Evolutionary conservation across 2,888 invertebrate genomes (phyloP), one percentile per base, ranked within the genome.

Genomic region (Barypeithes pellucidus): DNA sequence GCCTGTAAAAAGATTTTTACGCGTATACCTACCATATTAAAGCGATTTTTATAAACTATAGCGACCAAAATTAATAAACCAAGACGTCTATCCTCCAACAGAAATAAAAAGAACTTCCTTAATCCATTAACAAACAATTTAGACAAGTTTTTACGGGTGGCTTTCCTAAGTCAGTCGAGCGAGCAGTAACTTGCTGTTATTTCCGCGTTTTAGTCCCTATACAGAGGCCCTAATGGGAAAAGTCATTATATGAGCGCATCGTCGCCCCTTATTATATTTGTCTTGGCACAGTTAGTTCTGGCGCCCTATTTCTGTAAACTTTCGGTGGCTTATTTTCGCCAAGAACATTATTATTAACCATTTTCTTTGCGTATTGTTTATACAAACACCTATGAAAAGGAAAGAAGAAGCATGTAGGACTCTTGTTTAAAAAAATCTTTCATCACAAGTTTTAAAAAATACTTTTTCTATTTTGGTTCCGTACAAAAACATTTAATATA

Each of bases 71-170:
- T 18, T 47, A 47, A 47, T 47, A 47, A 47, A 47, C 9, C n/a
- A 24, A 20, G 11, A 50, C n/a, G 3, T 22, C 1, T 50, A 22
- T 57, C 11, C 33, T 33, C 2, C n/a, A 57, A 33, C 47, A 68
- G 20, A 50, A 47, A 45, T 52, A 70, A 70, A 43, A 22, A 43
- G 45, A 66, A 36, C 22, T 9, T 9, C 33, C 36, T 20, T 70
- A 70, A 70, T 65, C 70, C 70, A 71, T 71, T 71, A 65, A 71
- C 65, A 65, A 71, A 65, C 50, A 71, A 71, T 71, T 71, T 71
- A 50, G 65, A 52, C 62, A 57, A 65, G 45, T 71, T 71, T 68
- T 62, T 62, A 61, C 47, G 36, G 39, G 33, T 47, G 65, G 65
- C 59, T 71, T 71, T 71, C 59, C 70, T 71, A 22, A 71, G 65